These are phyloP conservation scores for Charaxes varanes DNA, from an alignment of 1,140 invertebrate genomes.

Conservation along the genomic window DNA sequence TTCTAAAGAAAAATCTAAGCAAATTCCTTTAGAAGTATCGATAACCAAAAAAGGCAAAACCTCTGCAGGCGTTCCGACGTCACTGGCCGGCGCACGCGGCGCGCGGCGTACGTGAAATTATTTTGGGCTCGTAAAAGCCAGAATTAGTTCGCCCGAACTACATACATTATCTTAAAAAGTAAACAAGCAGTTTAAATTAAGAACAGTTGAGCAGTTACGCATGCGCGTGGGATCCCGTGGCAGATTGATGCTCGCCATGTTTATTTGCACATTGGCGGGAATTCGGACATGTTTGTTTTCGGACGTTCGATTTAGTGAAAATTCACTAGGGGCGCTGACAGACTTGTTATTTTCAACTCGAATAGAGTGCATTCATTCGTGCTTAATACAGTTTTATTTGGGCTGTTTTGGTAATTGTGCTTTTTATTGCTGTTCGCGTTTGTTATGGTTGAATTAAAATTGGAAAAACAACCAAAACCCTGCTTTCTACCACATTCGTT, in stretches of 20 bases:
- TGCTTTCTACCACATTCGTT: too few species aligned
- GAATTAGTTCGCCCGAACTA: slow-evolving; percentile 44
- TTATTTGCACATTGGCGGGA: slow-evolving; percentile 39
- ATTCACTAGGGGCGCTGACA: slow-evolving; percentile 56
- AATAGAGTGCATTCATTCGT: slow-evolving; percentile 29
- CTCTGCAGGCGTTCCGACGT: slow-evolving; percentile 16
- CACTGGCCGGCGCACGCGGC: slow-evolving; percentile 11
- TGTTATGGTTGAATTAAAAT: neutral
- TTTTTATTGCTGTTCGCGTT: slow-evolving; percentile 5
- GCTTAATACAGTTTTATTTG: slow-evolving; percentile 24
- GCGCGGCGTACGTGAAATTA: slow-evolving; percentile 39
- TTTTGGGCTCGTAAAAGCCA: slow-evolving; percentile 42
- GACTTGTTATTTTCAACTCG: slow-evolving; percentile 39
- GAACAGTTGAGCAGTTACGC: slow-evolving; percentile 45
- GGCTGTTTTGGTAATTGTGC: slow-evolving; percentile 18
- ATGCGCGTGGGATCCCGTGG: slow-evolving; percentile 45
- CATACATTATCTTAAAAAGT: slow-evolving; percentile 47
- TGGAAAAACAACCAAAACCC: too few species aligned
- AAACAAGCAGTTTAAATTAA: slow-evolving; percentile 56
- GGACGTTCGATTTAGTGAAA: slow-evolving; percentile 52
- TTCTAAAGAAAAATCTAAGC: too few species aligned
- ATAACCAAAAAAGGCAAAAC: slow-evolving; percentile 27
- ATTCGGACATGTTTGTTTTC: slow-evolving; percentile 52
- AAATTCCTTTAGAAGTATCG: neutral
- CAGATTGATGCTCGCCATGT: slow-evolving; percentile 44